Evolutionary conservation across 2,113 vertebrate genomes (phyloP), one percentile per base, ranked within the genome.

Genomic region (Psittacara wagleri): DNA sequence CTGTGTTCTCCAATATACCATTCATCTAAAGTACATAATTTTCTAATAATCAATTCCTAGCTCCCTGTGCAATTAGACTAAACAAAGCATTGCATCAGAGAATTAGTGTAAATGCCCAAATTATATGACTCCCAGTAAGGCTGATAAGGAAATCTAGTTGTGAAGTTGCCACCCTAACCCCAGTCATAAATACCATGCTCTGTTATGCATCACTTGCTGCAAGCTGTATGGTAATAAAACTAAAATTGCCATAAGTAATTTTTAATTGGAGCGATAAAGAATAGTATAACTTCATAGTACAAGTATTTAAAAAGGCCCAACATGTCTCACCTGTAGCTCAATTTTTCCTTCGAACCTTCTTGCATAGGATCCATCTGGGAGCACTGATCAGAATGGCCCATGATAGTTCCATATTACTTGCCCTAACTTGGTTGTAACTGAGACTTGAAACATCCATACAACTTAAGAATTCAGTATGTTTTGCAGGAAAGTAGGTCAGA

Each of bases 71-170:
- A 81, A 23, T 31, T 66, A 69, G 43, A 23, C 54, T 68, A 62
- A 74, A 49, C 15, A 44, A 52, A 74, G 14, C 8, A 7, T 31
- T 52, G 28, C 22, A 39, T 82, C 46, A 49, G 43, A 79, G 25
- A 28, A 17, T 67, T 54, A 70, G 39, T 61, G 9, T 10, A 10
- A 55, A n/a, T 39, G n/a, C 28, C 46, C 46, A 46, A 66, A 17
- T 1, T 4, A 3, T 5, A 2, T 1, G 5, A 9, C 37, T 92
- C 9, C 1, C 29, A 31, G 12, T 7, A 55, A 31, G 37, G 44
- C 29, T 55, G 17, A 17, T 2, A 7, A n/a, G 19, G 15, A 18
- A 28, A 55, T 28, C 48, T n/a, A 31, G 14, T 3, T 33, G 25
- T 54, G 43, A 37, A 24, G 19, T 20, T 88, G 18, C 15, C 41